phyloP scores from a whole-genome alignment of 2,113 vertebrate species.

The Formicarius rufipectus region DNA sequence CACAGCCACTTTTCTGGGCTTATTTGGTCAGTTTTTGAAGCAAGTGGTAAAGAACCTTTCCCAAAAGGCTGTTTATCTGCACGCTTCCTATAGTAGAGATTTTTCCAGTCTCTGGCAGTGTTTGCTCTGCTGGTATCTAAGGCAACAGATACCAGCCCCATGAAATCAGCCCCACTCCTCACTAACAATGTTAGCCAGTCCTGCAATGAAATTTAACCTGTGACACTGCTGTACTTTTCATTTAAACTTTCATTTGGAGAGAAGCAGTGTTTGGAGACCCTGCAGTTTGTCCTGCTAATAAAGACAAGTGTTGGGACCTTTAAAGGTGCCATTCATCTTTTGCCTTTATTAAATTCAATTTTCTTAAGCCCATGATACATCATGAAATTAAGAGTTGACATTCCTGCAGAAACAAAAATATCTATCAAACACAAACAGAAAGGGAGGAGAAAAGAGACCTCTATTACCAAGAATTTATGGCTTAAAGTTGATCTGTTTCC shows the following conservation, averaged over 20 bases:
- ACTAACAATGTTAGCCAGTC: constrained; percentile 76
- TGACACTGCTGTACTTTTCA: constrained; percentile 84
- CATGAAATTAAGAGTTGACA: constrained; percentile 86
- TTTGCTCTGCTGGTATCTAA: constrained; percentile 73
- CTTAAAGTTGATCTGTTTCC: constrained; percentile 80
- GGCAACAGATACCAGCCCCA: constrained; percentile 76
- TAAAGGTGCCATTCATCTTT: constrained; percentile 86
- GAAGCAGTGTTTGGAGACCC: constrained; percentile 79
- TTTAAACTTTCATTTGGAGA: constrained; percentile 85
- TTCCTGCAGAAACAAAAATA: constrained; percentile 85
- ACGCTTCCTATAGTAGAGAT: background rate
- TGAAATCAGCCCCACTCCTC: constrained; percentile 73
- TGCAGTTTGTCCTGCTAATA: constrained; percentile 83
- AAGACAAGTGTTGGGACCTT: constrained; percentile 88
- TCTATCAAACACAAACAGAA: constrained; percentile 82
- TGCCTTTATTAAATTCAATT: constrained; percentile 87
- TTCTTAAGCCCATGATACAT: constrained; percentile 82
- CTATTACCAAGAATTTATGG: constrained; percentile 81
- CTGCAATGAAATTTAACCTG: constrained; percentile 83
- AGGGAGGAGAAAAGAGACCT: background rate
- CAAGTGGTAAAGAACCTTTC: constrained; percentile 19
- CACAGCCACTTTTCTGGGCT: background rate
- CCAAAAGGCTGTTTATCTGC: constrained; percentile 58
- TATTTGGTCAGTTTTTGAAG: constrained; percentile 34
- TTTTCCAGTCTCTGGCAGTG: constrained; percentile 60